phyloP scores from a whole-genome alignment of 2,797 vertebrate genomes.

The Schizopygopsis pylzovi region DNA sequence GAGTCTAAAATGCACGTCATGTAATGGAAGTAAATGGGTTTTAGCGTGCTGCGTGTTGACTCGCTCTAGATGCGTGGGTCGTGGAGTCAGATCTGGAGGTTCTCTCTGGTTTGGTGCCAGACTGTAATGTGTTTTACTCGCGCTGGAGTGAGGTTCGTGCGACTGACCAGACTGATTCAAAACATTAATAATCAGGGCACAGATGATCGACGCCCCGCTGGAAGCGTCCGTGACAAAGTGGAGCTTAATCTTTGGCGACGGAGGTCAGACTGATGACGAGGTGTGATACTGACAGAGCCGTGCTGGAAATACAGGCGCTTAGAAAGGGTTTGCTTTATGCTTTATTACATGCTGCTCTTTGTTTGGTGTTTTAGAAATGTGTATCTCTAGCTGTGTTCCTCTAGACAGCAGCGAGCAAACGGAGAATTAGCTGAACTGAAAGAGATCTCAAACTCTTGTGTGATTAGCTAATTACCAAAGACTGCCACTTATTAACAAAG shows the following conservation, averaged over 20 bases:
- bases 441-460: too few species aligned
- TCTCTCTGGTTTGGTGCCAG: constrained; percentile 42
- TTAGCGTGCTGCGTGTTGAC: too few species aligned
- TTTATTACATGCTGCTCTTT: neutral
- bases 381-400: neutral
- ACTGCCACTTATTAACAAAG: too few species aligned
- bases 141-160: constrained; percentile 17
- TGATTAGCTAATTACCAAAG: too few species aligned
- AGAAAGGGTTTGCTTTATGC: neutral
- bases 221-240: constrained; percentile 20
- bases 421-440: neutral
- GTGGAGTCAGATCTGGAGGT: neutral
- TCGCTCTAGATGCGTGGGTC: neutral
- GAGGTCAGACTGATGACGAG: constrained; percentile 22
- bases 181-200: constrained; percentile 6
- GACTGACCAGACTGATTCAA: neutral
- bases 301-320: neutral
- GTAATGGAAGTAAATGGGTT: neutral
- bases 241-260: constrained; percentile 29
- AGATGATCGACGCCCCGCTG: constrained; percentile 12
- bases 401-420: neutral
- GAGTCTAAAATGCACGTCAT: neutral
- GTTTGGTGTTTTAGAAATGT: neutral
- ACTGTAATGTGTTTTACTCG: constrained; percentile 46
- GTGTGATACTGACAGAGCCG: neutral